Base-by-base conservation (phyloP, 2,113 vertebrate genomes). In the Oreochromis spilurus region DNA sequence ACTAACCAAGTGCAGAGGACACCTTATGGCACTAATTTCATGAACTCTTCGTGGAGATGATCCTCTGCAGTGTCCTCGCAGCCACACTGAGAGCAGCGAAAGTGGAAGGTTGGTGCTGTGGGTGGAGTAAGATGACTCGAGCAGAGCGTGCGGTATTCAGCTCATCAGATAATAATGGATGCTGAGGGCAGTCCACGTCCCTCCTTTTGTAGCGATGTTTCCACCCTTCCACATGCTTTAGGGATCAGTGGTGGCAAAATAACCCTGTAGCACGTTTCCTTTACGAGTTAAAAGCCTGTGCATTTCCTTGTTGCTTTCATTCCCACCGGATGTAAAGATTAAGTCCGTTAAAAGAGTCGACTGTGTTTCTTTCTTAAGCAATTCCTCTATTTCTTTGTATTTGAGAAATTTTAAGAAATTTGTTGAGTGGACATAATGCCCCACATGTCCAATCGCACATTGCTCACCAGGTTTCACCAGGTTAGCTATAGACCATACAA, bases 1-100 rank as follows among this genome's bases (percentile, higher is more conserved):
- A 58, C 29, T 31, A 31, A 5, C 55, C 24, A 58, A 58, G 55
- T 17, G 26, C 26, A 58, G 0, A 9, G 55, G 55, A 0, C 55
- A 29, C 55, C 55, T 58, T 16, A 29, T 58, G 55, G 57, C 57
- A 58, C 57, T 58, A 31, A 60, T 8, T 31, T 2, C 26, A 4
- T 58, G 57, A 58, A 1, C 57, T 1, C 57, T 58, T 58, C 26
- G 8, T 58, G 57, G 57, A 58, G 14, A 58, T 58, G 55, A 58
- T 5, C 55, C 55, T 58, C 57, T 58, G 26, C 55, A 0, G 7
- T 17, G 55, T 58, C 57, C 57, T 9, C 13, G 0, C 52, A 54
- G 52, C 8, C 14, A 0, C 14, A 26, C 7, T 17, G 57, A 0
- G 55, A 58, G 14, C 57, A 31, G 57, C 57, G 0, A 58, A 8